Conservation (phyloP, 2,797 vertebrate species). For the Notolabrus celidotus region DNA sequence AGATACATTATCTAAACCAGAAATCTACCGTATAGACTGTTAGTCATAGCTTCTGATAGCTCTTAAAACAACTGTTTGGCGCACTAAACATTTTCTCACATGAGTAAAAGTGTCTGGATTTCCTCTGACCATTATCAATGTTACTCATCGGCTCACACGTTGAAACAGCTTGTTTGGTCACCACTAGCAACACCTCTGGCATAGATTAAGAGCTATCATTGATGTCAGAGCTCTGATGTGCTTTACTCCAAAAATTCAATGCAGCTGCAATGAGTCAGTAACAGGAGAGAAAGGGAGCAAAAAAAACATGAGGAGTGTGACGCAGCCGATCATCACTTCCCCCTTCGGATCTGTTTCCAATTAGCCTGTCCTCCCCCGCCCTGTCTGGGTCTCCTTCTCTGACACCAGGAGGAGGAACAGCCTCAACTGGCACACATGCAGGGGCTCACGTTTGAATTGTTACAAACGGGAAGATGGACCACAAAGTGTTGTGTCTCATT, state of each 20-base stretch:
- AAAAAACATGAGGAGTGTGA: slow-evolving; percentile 45
- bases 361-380: slow-evolving; percentile 69
- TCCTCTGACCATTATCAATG: not conserved
- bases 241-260: slow-evolving; percentile 1
- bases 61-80: slow-evolving; percentile 16
- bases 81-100: slow-evolving; percentile 29
- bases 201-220: not conserved
- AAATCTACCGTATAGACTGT: slow-evolving; percentile 1
- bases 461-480: slow-evolving; percentile 36
- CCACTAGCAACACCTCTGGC: not conserved
- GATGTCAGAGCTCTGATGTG: not conserved
- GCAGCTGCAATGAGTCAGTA: slow-evolving; percentile 47
- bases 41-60: slow-evolving; percentile 39
- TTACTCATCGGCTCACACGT: slow-evolving; percentile 43
- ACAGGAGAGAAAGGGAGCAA: slow-evolving; percentile 11
- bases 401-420: slow-evolving; percentile 47
- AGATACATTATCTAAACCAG: slow-evolving; percentile 7
- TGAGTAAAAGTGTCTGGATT: slow-evolving; percentile 53
- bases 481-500: slow-evolving; percentile 17
- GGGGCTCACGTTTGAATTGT: slow-evolving; percentile 29
- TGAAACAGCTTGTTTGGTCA: not conserved
- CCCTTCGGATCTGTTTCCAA: slow-evolving; percentile 69
- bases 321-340: slow-evolving; percentile 71
- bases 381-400: slow-evolving; percentile 70
- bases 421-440: slow-evolving; percentile 43